phyloP scores from a whole-genome alignment of 2,888 invertebrate genomes.

The Standfussiana lucernea region DNA sequence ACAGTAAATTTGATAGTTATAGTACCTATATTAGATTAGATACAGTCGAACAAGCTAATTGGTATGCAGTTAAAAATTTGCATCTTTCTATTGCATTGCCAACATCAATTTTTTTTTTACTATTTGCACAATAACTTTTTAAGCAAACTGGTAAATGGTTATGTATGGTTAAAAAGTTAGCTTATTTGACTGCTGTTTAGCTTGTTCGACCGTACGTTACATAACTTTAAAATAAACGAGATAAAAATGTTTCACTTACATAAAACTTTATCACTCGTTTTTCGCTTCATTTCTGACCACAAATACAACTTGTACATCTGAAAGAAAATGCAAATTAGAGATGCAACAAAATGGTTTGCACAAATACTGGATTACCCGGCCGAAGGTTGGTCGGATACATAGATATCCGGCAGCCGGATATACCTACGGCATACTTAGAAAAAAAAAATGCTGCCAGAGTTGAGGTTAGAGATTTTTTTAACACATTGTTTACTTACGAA shows the following conservation, averaged over 20 bases:
- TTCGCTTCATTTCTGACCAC: slow-evolving; percentile 70
- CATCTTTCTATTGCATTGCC: no score
- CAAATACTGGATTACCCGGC: slow-evolving; percentile 20
- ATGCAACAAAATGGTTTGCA: slow-evolving; percentile 27
- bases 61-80: no score
- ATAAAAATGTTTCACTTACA: slow-evolving; percentile 76
- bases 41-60: no score
- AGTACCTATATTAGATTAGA: background rate
- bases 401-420: slow-evolving; percentile 33
- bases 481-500: no score
- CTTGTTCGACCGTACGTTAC: no score
- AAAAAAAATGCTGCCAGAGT: background rate
- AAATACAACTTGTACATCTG: slow-evolving; percentile 82
- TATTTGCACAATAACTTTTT: no score
- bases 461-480: background rate
- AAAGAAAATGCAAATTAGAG: slow-evolving; percentile 53
- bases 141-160: no score
- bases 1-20: background rate
- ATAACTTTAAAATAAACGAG: background rate
- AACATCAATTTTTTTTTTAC: no score
- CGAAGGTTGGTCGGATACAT: slow-evolving; percentile 8
- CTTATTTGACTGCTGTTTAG: no score
- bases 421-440: slow-evolving; percentile 16
- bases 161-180: no score
- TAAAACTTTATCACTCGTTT: slow-evolving; percentile 68